These are phyloP conservation scores for Pelodytes ibericus DNA, from an alignment of 2,797 vertebrate genomes.

Conservation along the genomic window DNA sequence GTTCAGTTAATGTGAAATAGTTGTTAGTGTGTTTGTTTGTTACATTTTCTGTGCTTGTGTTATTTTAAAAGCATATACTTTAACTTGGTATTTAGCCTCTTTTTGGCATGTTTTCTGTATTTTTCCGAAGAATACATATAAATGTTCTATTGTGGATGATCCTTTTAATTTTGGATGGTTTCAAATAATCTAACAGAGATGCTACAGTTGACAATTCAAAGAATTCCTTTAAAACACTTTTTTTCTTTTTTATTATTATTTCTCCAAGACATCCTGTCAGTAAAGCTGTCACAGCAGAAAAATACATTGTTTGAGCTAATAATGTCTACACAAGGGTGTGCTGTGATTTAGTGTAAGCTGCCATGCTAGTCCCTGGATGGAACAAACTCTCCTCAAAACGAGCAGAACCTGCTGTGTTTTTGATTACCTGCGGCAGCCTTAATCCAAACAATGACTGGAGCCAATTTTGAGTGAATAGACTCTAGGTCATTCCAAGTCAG, in stretches of 20 bases:
- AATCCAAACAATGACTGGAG: conserved; percentile 35
- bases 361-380: conserved; percentile 26
- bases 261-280: background rate
- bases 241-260: background rate
- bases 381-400: conserved; percentile 6
- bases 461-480: conserved; percentile 34
- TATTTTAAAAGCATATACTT: too few relatives aligned
- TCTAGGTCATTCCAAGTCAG: conserved; percentile 43
- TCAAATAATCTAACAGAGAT: too few relatives aligned
- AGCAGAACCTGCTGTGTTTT: conserved; percentile 32
- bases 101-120: too few relatives aligned
- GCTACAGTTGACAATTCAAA: background rate
- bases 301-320: too few relatives aligned
- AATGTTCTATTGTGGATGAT: too few relatives aligned
- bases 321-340: conserved; percentile 14
- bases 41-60: too few relatives aligned
- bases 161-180: too few relatives aligned
- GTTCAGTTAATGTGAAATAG: too few relatives aligned
- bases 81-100: too few relatives aligned
- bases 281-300: conserved; percentile 17
- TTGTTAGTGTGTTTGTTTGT: too few relatives aligned
- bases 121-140: too few relatives aligned
- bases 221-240: background rate
- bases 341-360: conserved; percentile 15
- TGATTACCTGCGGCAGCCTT: conserved; percentile 43